phyloP scores from a whole-genome alignment of 30 jellyfish, hydroid and myxozoan species.

The Pelagia noctiluca region DNA sequence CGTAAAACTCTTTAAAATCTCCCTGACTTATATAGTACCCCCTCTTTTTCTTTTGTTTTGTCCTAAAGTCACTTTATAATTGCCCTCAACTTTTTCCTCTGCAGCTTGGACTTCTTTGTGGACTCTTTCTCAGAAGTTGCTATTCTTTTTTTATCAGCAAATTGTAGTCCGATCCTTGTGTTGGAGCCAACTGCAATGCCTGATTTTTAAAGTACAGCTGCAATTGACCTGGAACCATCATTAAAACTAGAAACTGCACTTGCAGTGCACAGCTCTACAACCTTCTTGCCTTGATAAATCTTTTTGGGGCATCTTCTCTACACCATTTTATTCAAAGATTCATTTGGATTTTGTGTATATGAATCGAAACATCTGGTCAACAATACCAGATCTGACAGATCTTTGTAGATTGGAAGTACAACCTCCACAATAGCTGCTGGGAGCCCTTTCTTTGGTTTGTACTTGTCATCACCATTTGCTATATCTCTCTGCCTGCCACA shows the following conservation, averaged over 20 bases:
- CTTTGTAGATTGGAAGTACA: no score
- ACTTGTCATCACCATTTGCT: constrained; percentile 5
- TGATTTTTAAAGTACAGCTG: neutral
- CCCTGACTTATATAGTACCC: constrained; percentile 7
- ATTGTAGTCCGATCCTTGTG: neutral
- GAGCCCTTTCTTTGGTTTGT: constrained; percentile 19
- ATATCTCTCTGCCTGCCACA: constrained; percentile 50
- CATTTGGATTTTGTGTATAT: no score
- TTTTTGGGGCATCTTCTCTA: no score
- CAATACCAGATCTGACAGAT: no score
- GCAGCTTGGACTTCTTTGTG: neutral
- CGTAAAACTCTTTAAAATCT: neutral
- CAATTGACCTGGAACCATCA: constrained; percentile 3
- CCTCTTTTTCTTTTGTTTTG: constrained; percentile 15
- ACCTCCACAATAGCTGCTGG: neutral
- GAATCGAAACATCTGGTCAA: no score
- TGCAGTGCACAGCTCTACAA: no score
- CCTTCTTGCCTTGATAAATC: no score
- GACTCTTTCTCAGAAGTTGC: neutral
- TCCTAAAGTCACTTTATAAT: constrained; percentile 8
- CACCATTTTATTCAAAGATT: no score
- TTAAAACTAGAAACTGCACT: constrained; percentile 9
- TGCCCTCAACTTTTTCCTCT: constrained; percentile 4
- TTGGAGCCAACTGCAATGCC: neutral
- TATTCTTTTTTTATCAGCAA: neutral